A percentile compares a stretch with the other conserved stretches of the same genome.
Evolutionary conservation across 1,140 invertebrate genomes (phyloP).

Genomic region (Drosophila auraria): DNA sequence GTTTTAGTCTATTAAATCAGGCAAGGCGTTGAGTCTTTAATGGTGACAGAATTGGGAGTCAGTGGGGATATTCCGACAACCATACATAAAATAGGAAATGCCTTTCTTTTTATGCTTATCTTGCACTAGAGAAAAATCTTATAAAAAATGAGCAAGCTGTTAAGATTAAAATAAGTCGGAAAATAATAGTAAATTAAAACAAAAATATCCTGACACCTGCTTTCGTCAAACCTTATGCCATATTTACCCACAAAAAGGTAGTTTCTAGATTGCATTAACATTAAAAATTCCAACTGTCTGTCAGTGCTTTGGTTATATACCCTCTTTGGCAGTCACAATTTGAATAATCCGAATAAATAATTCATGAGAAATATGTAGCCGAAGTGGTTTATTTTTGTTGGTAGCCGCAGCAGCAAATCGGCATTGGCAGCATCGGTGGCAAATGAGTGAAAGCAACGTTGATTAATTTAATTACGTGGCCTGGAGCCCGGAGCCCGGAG

Average conservation of each 20-base stretch:
- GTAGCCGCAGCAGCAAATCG: constrained; percentile 1
- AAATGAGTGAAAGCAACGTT: constrained; percentile 48
- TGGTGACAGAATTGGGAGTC: not conserved
- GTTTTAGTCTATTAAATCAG: constrained; percentile 2
- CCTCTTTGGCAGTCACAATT: constrained; percentile 12
- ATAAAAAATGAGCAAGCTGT: too few species aligned
- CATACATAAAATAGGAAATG: not conserved
- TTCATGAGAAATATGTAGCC: constrained; percentile 30
- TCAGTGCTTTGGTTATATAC: constrained; percentile 6
- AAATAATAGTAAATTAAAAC: not conserved
- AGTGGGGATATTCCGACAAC: not conserved
- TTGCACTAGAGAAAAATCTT: too few species aligned
- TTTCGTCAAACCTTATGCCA: not conserved
- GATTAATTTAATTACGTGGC: constrained; percentile 55
- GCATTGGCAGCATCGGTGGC: constrained; percentile 33
- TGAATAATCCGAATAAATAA: constrained; percentile 37
- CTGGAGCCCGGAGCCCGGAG: not conserved
- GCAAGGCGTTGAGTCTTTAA: not conserved
- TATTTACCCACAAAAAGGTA: not conserved
- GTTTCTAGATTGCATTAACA: not conserved
- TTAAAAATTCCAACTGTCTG: constrained; percentile 2
- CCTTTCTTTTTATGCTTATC: too few species aligned
- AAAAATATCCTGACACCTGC: too few species aligned
- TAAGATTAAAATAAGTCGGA: not conserved
- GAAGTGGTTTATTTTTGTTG: constrained; percentile 19